Evolutionary conservation across 2,888 invertebrate genomes (phyloP).

Genomic region (Meteorus colon): DNA sequence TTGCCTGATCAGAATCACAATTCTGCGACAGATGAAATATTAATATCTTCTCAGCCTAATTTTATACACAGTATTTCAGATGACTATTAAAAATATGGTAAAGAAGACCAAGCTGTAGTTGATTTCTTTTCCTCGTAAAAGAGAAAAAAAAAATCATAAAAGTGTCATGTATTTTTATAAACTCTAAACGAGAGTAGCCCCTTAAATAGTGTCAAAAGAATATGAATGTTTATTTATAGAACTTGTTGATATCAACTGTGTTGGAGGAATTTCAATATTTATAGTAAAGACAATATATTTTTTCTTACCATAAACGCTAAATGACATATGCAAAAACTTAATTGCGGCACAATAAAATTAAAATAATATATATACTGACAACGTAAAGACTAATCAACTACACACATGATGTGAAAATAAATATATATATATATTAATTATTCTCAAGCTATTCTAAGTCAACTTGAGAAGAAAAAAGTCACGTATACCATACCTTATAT

Average conservation of each 20-base stretch:
- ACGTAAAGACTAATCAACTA: background rate
- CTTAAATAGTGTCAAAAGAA: background rate
- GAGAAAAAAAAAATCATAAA: background rate
- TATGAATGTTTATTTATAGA: too few relatives aligned
- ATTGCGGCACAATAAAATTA: conserved; percentile 11
- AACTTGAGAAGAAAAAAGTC: background rate
- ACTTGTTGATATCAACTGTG: too few relatives aligned
- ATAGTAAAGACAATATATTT: conserved; percentile 1
- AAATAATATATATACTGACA: background rate
- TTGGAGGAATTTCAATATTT: background rate
- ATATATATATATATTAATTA: background rate
- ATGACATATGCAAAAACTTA: conserved; percentile 16
- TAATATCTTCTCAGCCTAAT: too few relatives aligned
- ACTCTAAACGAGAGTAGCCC: background rate
- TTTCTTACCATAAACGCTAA: background rate
- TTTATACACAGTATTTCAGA: too few relatives aligned
- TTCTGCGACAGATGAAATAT: too few relatives aligned
- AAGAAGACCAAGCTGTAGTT: background rate
- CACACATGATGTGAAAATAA: background rate
- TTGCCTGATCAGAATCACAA: too few relatives aligned
- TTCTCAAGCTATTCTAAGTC: background rate
- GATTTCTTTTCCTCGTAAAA: background rate
- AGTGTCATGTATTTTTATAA: background rate
- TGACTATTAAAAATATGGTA: too few relatives aligned
- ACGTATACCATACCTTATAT: background rate